Conservation (phyloP, 1,140 invertebrate genomes). For the Drosophila prosaltans region DNA sequence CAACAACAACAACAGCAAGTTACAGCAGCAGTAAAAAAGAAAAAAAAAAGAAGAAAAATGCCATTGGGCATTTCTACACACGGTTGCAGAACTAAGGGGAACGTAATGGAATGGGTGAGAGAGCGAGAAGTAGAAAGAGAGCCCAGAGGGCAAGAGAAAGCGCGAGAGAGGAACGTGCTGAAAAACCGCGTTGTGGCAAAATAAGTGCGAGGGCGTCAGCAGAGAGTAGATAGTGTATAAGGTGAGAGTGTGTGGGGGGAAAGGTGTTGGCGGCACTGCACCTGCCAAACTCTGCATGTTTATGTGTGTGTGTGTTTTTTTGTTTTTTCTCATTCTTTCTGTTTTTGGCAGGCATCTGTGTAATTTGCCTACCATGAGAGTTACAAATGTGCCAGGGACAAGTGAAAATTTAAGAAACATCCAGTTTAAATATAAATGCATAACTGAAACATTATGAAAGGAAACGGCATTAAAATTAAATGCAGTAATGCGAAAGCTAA, state of each 20-base stretch:
- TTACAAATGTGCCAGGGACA: neutral
- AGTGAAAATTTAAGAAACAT: constrained; percentile 2
- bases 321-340: neutral
- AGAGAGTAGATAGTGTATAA: constrained; percentile 8
- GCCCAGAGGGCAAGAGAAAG: constrained; percentile 6
- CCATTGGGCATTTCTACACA: constrained; percentile 47
- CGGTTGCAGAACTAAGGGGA: constrained; percentile 12
- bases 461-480: neutral
- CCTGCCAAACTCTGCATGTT: neutral
- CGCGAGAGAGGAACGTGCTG: constrained; percentile 53
- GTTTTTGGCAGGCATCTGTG: constrained; percentile 12
- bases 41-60: constrained; percentile 31
- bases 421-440: neutral
- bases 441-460: neutral
- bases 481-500: too few species aligned
- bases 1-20: neutral
- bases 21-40: constrained; percentile 16
- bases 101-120: neutral
- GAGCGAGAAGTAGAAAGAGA: neutral
- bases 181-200: constrained; percentile 64
- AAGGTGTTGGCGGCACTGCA: neutral
- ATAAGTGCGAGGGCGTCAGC: constrained; percentile 30
- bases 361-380: constrained; percentile 27
- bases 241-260: neutral
- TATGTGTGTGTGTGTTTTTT: neutral